phyloP scores from a whole-genome alignment of 2,888 invertebrate genomes.

The Callyntrura sp. region DNA sequence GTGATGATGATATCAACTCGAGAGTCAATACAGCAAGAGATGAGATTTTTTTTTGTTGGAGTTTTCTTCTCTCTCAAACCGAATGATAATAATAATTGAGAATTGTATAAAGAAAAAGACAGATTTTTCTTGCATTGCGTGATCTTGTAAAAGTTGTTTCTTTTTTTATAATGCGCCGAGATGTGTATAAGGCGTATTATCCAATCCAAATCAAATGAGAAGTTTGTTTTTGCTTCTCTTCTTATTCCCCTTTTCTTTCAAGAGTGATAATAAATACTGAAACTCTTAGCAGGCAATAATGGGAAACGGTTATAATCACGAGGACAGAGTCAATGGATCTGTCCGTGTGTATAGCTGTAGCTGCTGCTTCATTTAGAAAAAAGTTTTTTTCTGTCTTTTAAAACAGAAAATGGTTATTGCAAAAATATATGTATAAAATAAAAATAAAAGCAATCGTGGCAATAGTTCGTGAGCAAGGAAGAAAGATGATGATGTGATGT shows the following conservation, averaged over 20 bases:
- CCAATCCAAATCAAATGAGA: slow-evolving; percentile 23
- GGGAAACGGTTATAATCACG: not conserved
- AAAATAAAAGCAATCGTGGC: slow-evolving; percentile 34
- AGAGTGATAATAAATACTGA: slow-evolving; percentile 23
- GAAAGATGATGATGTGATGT: slow-evolving; percentile 26
- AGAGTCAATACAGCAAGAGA: not conserved
- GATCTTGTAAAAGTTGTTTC: slow-evolving; percentile 30
- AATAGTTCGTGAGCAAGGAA: slow-evolving; percentile 20
- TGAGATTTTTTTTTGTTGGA: slow-evolving; percentile 1
- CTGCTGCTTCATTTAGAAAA: slow-evolving; percentile 38
- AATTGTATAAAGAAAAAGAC: slow-evolving; percentile 6
- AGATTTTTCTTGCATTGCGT: slow-evolving; percentile 34
- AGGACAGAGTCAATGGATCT: not conserved
- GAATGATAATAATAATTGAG: slow-evolving; percentile 26
- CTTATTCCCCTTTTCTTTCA: not conserved
- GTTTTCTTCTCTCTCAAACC: not conserved
- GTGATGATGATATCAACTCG: slow-evolving; percentile 10
- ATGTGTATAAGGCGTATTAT: not conserved
- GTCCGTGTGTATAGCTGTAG: not conserved
- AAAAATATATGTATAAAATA: not conserved
- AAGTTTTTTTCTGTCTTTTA: not conserved
- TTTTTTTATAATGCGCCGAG: too few relatives aligned
- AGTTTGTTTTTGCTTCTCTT: slow-evolving; percentile 18
- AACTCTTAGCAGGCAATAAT: not conserved
- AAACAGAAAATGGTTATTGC: slow-evolving; percentile 1